Conservation (phyloP, 2,888 invertebrate species). For the Hydrotaea diabolus region DNA sequence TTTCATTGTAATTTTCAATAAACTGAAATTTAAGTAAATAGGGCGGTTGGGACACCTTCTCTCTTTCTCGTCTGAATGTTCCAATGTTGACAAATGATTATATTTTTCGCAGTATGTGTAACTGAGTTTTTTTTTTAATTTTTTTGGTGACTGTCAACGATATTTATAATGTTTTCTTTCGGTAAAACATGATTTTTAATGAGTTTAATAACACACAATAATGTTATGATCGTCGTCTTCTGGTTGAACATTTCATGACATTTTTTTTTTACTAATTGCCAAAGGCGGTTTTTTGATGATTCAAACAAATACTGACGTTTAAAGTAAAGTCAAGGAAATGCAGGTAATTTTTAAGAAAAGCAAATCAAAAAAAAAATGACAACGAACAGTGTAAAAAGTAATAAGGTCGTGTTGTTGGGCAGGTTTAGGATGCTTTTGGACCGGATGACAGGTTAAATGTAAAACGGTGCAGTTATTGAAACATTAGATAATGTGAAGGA, state of each 20-base stretch:
- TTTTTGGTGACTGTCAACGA: neutral
- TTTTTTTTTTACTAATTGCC: neutral
- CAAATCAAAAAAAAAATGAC: no score
- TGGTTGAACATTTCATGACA: slow-evolving; percentile 28
- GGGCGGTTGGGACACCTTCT: slow-evolving; percentile 1
- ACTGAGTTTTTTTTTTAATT: no score
- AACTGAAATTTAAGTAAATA: no score
- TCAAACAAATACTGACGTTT: neutral
- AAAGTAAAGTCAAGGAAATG: neutral
- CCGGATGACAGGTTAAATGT: neutral
- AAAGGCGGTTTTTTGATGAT: neutral
- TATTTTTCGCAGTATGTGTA: slow-evolving; percentile 31
- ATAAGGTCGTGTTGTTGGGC: neutral
- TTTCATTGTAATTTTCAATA: no score
- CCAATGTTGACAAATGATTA: slow-evolving; percentile 1
- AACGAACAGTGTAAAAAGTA: no score
- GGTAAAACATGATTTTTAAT: slow-evolving; percentile 17
- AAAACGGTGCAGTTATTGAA: no score
- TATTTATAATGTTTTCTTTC: neutral
- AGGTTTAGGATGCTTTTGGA: no score
- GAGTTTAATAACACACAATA: slow-evolving; percentile 20
- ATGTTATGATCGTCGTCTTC: slow-evolving; percentile 9
- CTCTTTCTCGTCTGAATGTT: neutral
- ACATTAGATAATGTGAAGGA: neutral
- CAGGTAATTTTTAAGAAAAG: neutral